Conservation (phyloP, 2,113 vertebrate species). For the Daubentonia madagascariensis region DNA sequence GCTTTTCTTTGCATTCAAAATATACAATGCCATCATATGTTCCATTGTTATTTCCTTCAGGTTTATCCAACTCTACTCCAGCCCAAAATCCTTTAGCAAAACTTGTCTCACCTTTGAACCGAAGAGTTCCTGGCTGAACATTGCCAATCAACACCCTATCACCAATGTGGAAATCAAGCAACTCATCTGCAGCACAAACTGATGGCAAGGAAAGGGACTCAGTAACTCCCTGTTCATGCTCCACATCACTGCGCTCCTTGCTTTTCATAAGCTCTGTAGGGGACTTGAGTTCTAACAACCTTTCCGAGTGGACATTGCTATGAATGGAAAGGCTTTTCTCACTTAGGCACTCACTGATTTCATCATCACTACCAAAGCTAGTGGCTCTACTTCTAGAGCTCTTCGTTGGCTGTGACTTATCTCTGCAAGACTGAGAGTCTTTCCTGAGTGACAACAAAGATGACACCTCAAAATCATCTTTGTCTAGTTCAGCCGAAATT, state of each 20-base stretch:
- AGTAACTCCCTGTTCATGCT: constrained; percentile 48
- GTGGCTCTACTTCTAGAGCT: constrained; percentile 73
- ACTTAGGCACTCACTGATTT: constrained; percentile 89
- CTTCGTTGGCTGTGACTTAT: constrained; percentile 71
- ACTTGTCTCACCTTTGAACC: constrained; percentile 93
- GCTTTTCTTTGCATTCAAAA: constrained; percentile 90
- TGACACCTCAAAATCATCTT: constrained; percentile 86
- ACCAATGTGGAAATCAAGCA: constrained; percentile 88
- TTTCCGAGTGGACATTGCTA: constrained; percentile 80
- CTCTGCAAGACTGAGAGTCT: constrained; percentile 56
- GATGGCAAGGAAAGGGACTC: constrained; percentile 68
- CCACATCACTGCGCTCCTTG: constrained; percentile 79
- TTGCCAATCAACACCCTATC: constrained; percentile 93
- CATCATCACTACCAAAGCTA: constrained; percentile 84
- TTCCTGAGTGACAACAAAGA: constrained; percentile 75
- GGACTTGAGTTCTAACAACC: constrained; percentile 84
- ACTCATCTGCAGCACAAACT: constrained; percentile 73
- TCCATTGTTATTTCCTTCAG: constrained; percentile 96
- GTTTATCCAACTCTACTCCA: constrained; percentile 94
- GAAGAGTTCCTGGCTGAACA: constrained; percentile 92
- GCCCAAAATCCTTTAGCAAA: constrained; percentile 97
- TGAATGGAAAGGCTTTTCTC: constrained; percentile 81
- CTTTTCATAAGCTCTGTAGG: constrained; percentile 80
- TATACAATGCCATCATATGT: constrained; percentile 91
- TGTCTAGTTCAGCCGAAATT: constrained; percentile 75